Base-by-base conservation (phyloP, 2,888 invertebrate species). In the Ophion costatus region DNA sequence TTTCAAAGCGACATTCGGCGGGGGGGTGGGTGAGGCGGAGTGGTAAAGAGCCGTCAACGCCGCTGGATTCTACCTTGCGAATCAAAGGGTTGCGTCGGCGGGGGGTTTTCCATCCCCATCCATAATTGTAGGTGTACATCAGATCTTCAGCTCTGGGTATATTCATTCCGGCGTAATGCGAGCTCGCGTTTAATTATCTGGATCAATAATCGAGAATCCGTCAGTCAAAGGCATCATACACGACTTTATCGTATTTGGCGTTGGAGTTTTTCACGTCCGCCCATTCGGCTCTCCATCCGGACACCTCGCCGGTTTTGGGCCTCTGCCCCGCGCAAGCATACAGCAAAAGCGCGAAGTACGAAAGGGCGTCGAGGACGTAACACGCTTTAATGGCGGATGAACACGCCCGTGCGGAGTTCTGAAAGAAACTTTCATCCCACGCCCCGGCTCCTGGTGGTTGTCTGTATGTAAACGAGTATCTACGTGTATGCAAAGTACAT, bases 161-260 rank as follows among this genome's bases (percentile, higher is more conserved):
- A 80, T 9, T 57, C 66, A 57, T 80, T 22, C 11, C 51, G 42
- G 61, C 56, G 33, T 45, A 63, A 75, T 64, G 56, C 73, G 59
- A 24, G 70, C 59, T 71, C 77, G 85, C 83, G 89, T 88, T 90
- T 92, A 92, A 92, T 92, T 92, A 92, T 92, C 90, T 90, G 89
- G 90, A 91, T 91, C 91, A 91, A 92, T 92, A 89, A 91, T 92
- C 90, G 91, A 89, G 89, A 89, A 91, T 90, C 90, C 88, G 88
- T 90, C 87, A 86, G 85, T 87, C 87, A 88, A 87, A 88, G 87
- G 84, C 76, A 22, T 59, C 59, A 22, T 17, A 82, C 83, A 83
- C 81, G 86, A 88, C 87, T 86, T 87, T 88, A 88, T 87, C 87
- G 75, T 79, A 78, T 83, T 81, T 83, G 66, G 63, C 63, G 56